Evolutionary conservation across 2,113 vertebrate species (phyloP), one percentile per base, ranked within the genome.

Genomic region (Rhinogobius similis): DNA sequence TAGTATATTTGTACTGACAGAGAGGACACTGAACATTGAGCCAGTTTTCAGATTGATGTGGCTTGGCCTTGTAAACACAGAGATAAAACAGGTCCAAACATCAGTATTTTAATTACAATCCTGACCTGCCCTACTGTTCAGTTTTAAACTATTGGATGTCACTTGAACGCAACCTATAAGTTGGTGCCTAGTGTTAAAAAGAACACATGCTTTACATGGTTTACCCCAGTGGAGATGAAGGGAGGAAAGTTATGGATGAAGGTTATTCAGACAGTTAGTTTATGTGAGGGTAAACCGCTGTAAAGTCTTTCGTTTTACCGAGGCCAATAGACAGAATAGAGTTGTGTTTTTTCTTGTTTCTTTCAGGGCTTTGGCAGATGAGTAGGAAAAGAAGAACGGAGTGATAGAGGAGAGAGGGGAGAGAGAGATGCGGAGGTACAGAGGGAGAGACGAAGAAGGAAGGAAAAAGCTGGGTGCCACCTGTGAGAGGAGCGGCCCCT

Each of bases 381-480:
- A 76, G 63, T 71, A 46, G 79, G 81, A 72, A 79, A 73, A 84
- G 86, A 84, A 88, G 87, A 89, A 88, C 82, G 78, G 86, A 89
- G 89, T 85, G 88, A 90, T 85, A 89, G 87, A 85, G 86, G 89
- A 91, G 87, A 87, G 83, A 87, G 84, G 85, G 85, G 83, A 80
- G 87, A 88, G 87, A 88, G 90, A 83, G 78, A 88, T 68, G 76
- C 23, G 86, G 81, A 91, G 91, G 86, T 83, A 77, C 75, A 85
- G 81, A 88, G 89, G 87, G 86, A 86, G 83, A 83, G 87, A 84
- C 74, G 72, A 88, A 90, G 86, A 88, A 89, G 89, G 87, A 87
- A 90, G 88, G 87, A 87, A 86, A 87, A 87, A 81, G 80, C 78
- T 78, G 82, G 85, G 83, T 81, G 86, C 89, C 88, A 68, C 85